These are phyloP conservation scores for Hippocampus mohnikei DNA, from an alignment of 2,113 vertebrate species.

Conservation along the genomic window DNA sequence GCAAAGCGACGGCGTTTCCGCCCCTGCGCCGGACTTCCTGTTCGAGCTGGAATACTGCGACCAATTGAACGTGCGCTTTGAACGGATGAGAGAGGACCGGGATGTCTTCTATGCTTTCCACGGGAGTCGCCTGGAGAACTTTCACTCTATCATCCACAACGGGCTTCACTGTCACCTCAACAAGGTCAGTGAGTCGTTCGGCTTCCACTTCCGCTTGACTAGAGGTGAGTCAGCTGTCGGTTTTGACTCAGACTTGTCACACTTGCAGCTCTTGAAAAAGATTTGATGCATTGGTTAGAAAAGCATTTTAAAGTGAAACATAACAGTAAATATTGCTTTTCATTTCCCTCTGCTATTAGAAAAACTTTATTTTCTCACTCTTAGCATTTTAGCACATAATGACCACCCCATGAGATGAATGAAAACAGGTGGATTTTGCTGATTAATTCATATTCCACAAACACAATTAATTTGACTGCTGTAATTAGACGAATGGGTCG, in stretches of 20 bases:
- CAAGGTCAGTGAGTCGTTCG: slow-evolving; percentile 75
- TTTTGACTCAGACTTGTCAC: not conserved
- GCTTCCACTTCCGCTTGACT: not conserved
- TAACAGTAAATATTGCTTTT: no score
- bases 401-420: no score
- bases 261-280: not conserved
- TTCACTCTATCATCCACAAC: slow-evolving; percentile 95
- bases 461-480: no score
- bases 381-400: no score
- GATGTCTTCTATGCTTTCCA: slow-evolving; percentile 94
- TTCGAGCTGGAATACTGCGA: slow-evolving; percentile 90
- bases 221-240: not conserved
- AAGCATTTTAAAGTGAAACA: not conserved
- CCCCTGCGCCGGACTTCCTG: slow-evolving; percentile 86
- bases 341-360: no score
- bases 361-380: no score
- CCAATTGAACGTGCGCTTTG: slow-evolving; percentile 83
- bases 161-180: slow-evolving; percentile 96
- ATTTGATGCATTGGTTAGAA: not conserved
- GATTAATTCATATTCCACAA: no score
- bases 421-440: no score
- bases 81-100: slow-evolving; percentile 80
- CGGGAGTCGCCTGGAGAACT: slow-evolving; percentile 95
- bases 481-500: no score
- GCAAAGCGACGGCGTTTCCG: slow-evolving; percentile 69